Percentiles rank a stretch among this genome's conserved stretches.
These are phyloP conservation scores for Eristalinus sepulchralis DNA, from an alignment of 2,888 invertebrate genomes.

Conservation along the genomic window DNA sequence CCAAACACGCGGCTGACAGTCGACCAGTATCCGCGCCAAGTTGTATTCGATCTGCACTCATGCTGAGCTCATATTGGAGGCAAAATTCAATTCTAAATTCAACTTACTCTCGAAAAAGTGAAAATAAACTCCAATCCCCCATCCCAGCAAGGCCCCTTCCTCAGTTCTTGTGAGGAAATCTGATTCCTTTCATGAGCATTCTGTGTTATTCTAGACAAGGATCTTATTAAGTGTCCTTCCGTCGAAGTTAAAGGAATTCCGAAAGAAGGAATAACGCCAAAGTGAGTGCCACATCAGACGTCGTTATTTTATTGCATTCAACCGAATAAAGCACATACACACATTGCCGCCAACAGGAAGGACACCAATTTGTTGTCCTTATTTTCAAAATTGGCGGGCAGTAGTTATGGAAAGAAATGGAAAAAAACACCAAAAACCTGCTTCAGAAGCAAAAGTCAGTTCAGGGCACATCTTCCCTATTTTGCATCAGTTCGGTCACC, in stretches of 20 bases:
- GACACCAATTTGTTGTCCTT: background rate
- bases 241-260: conserved; percentile 11
- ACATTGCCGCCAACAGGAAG: background rate
- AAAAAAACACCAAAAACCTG: background rate
- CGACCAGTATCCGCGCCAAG: too few species aligned
- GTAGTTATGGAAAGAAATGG: background rate
- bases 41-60: too few species aligned
- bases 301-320: conserved; percentile 70
- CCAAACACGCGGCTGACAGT: too few species aligned
- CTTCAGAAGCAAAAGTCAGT: conserved; percentile 47
- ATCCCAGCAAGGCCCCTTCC: too few species aligned
- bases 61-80: too few species aligned
- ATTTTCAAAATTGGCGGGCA: conserved; percentile 47
- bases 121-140: too few species aligned
- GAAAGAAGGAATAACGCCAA: conserved; percentile 1
- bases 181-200: too few species aligned
- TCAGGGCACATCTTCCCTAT: conserved; percentile 27
- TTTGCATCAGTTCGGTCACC: conserved; percentile 41
- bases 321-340: conserved; percentile 40
- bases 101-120: too few species aligned
- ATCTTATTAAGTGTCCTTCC: background rate
- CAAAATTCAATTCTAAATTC: too few species aligned
- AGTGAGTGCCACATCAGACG: conserved; percentile 38
- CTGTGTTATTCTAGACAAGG: too few species aligned
- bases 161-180: too few species aligned